A percentile compares a stretch with the other conserved stretches of the same genome.
phyloP scores from a whole-genome alignment of 2,888 invertebrate genomes.

The Ommatoiulus sabulosus region DNA sequence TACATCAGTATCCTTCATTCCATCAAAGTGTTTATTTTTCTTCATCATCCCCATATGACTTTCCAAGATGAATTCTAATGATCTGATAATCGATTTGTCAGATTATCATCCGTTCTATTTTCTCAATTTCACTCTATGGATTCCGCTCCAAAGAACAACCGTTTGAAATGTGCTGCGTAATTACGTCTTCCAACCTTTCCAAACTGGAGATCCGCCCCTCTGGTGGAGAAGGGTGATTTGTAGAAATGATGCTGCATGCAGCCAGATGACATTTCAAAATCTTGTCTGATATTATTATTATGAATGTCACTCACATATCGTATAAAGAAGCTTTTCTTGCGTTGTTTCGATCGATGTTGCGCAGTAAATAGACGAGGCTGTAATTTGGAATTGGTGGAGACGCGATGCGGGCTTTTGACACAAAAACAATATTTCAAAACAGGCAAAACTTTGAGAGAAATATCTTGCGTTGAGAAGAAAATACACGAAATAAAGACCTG shows the following conservation, averaged over 20 bases:
- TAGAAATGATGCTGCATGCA: neutral
- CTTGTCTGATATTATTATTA: conserved; percentile 9
- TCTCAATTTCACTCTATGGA: too few relatives aligned
- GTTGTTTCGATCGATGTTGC: conserved; percentile 27
- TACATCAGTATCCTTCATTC: neutral
- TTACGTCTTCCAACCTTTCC: neutral
- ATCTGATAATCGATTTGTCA: neutral
- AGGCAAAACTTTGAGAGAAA: neutral
- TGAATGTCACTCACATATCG: conserved; percentile 32
- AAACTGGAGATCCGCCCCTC: neutral
- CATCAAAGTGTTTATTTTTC: neutral
- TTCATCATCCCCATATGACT: too few relatives aligned
- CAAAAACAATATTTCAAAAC: neutral
- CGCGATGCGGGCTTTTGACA: neutral
- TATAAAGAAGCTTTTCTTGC: neutral
- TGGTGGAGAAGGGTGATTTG: neutral
- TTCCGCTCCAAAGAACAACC: neutral
- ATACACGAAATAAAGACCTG: neutral
- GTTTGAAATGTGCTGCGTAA: neutral
- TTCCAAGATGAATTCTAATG: too few relatives aligned
- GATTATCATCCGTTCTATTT: neutral
- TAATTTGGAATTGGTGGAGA: neutral
- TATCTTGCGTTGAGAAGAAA: neutral
- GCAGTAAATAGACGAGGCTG: neutral
- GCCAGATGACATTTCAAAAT: neutral